These are phyloP conservation scores for Hapalemur alaotrensis DNA, from an alignment of 2,797 vertebrate genomes.

Conservation along the genomic window DNA sequence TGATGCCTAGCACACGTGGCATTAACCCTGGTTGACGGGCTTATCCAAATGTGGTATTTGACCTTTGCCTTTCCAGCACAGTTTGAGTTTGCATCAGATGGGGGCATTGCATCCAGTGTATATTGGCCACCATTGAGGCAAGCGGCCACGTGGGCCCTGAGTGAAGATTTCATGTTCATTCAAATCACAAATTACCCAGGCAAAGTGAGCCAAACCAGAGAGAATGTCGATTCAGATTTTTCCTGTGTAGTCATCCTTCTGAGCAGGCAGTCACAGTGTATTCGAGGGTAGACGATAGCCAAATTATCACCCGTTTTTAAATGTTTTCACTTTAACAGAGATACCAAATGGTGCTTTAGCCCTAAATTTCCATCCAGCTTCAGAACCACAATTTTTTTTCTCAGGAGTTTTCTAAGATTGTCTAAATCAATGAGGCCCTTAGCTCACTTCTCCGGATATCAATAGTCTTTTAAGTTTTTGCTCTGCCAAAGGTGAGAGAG, in stretches of 20 bases:
- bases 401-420: not conserved
- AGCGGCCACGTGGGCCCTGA: not conserved
- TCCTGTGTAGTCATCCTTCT: not conserved
- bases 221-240: not conserved
- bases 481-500: not conserved
- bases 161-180: not conserved
- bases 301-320: not conserved
- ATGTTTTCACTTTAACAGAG: not conserved
- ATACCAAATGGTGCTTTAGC: not conserved
- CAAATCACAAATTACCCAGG: not conserved
- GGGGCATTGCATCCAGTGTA: fast-evolving
- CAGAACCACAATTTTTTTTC: not conserved
- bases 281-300: not conserved
- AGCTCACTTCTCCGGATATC: not conserved
- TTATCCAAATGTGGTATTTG: not conserved
- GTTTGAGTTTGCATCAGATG: not conserved
- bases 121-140: not conserved
- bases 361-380: not conserved
- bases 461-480: not conserved
- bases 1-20: not conserved
- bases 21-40: not conserved
- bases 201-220: not conserved
- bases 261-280: not conserved
- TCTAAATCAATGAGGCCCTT: not conserved
- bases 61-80: not conserved